Percentiles rank a stretch among this genome's conserved stretches.
phyloP scores from a whole-genome alignment of 2,113 vertebrate species.

The Dinomys branickii region DNA sequence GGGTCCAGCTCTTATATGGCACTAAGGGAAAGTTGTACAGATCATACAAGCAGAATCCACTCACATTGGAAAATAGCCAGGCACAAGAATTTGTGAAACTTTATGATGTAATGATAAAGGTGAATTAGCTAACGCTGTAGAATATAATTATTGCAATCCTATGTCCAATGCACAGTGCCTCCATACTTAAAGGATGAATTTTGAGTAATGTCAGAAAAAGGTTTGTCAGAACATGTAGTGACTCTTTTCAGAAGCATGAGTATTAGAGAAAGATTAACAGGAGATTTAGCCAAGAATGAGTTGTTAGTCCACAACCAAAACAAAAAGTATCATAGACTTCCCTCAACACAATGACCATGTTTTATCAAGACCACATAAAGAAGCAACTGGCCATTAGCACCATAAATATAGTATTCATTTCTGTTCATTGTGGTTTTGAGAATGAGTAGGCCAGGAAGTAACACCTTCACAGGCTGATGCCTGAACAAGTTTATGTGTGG shows the following conservation, averaged over 20 bases:
- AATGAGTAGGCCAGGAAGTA: not conserved
- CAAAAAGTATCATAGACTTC: not conserved
- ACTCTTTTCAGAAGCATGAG: not conserved
- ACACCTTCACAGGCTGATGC: not conserved
- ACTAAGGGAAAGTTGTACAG: not conserved
- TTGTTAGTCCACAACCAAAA: not conserved
- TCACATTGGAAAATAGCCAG: not conserved
- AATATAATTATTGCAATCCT: not conserved
- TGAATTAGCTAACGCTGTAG: slow-evolving; percentile 34
- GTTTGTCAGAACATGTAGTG: slow-evolving; percentile 8
- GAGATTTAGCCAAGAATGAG: not conserved
- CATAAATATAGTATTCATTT: not conserved
- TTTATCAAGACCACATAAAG: not conserved
- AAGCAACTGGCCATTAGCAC: not conserved
- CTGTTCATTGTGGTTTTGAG: not conserved
- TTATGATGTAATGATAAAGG: not conserved
- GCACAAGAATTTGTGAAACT: not conserved
- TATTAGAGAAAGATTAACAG: not conserved
- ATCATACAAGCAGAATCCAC: not conserved
- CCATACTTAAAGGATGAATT: not conserved
- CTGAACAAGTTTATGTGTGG: not conserved
- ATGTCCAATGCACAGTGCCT: not conserved
- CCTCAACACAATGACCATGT: not conserved
- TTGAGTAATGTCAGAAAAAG: not conserved
- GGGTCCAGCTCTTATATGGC: not conserved